Evolutionary conservation across 2,797 vertebrate species (phyloP), one percentile per base, ranked within the genome.

Genomic region (Lagocephalus sceleratus): DNA sequence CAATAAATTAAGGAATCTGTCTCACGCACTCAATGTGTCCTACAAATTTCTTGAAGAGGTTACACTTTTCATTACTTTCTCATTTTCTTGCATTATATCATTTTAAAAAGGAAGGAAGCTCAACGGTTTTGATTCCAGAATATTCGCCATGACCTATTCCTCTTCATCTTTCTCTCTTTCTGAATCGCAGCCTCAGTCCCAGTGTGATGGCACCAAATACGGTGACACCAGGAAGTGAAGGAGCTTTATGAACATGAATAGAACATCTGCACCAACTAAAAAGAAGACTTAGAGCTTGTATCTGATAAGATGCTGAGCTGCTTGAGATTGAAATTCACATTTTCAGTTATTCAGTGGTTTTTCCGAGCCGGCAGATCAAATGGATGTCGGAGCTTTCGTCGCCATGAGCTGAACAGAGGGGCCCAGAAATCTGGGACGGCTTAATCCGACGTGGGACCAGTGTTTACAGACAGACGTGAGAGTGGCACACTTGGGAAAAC

Each of bases 181-280:
- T 53, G 5, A 47, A 73, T 68, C 53, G 4, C 20, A 43, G 44
- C 32, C 22, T 58, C 60, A 60, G 61, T 69, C 58, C 56, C 56
- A 59, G 40, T 20, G 47, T 9, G 11, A 45, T 20, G 49, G 48
- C 32, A 57, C 54, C 57, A 58, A 61, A 59, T 54, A 19, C 10
- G 3, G 46, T 50, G 56, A 57, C 43, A 42, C 53, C 35, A 20
- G 41, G 58, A 70, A 60, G 57, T 47, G 46, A 66, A 57, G 62
- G 61, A 35, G 65, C 52, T 60, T 35, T 54, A 66, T 55, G 41
- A 75, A 71, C 23, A 66, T 70, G 64, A 84, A 82, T 77, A 62
- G 68, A 79, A 79, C 82, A 85, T 84, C 81, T 87, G 73, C 68
- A 77, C 43, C 7, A 44, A 47, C 49, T 39, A 32, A 51, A 56